A percentile compares a stretch with the other conserved stretches of the same genome.
Evolutionary conservation across 2,113 vertebrate species (phyloP).

Genomic region (Syngnathoides biaculeatus): DNA sequence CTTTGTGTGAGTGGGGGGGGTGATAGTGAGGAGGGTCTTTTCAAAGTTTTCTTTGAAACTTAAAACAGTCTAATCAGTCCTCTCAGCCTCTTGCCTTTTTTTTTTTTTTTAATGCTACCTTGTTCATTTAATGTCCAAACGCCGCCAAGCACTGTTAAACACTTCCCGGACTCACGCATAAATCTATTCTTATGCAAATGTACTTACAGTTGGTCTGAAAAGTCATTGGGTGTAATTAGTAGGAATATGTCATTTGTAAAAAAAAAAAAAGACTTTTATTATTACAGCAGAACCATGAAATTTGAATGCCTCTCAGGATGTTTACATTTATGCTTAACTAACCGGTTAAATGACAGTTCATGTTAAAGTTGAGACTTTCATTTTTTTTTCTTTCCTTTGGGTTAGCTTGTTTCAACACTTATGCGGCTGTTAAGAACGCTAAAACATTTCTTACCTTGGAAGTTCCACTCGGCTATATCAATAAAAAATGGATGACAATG

Average conservation of each 20-base stretch:
- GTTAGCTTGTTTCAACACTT: not conserved
- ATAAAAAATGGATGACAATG: not conserved
- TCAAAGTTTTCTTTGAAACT: constrained; percentile 20
- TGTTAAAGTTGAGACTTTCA: not conserved
- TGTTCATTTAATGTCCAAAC: constrained; percentile 15
- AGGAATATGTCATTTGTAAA: not conserved
- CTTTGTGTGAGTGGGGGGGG: not conserved
- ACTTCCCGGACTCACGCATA: not conserved
- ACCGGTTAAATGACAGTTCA: not conserved
- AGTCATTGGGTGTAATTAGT: not conserved
- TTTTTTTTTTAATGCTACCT: constrained; percentile 21
- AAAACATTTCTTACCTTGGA: not conserved
- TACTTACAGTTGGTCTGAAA: constrained; percentile 2
- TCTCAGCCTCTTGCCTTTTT: constrained; percentile 41
- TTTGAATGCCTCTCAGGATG: not conserved
- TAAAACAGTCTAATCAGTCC: constrained; percentile 31
- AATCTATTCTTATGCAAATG: constrained; percentile 6
- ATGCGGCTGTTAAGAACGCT: not conserved
- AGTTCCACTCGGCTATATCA: not conserved
- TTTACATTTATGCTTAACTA: not conserved
- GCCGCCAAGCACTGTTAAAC: constrained; percentile 11
- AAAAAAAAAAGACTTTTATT: not conserved
- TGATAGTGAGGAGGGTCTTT: not conserved
- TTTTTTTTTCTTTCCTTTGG: not conserved
- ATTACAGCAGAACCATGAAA: not conserved